Evolutionary conservation across 2,113 vertebrate genomes (phyloP), one percentile per base, ranked within the genome.

Genomic region (Sturnus vulgaris): DNA sequence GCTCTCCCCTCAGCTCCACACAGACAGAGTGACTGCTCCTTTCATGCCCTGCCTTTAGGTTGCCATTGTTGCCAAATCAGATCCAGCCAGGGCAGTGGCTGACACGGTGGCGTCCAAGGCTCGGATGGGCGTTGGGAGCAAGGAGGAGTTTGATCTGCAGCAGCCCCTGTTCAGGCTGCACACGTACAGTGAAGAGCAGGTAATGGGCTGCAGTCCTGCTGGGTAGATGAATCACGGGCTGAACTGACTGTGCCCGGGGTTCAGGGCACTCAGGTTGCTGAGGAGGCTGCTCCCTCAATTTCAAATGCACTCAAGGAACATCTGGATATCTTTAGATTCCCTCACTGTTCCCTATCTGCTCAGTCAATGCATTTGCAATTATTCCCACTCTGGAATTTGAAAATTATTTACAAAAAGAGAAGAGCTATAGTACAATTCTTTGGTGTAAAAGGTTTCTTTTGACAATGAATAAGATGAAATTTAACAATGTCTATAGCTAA

Each of bases 121-220:
- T n/a, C 98, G 96, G 23, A 95, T 96, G 72, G 94, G 94, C 53
- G 37, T 97, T 66, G 97, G 97, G 16, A 40, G 16, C 55, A 92
- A 86, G 10, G 88, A 98, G 9, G 98, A 99, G 92, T 97, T 97
- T 87, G 92, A 97, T 71, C 98, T 98, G 75, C 99, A 98, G 49
- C 99, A 97, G 96, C 99, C 99, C 10, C 98, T 99, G 53, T 99
- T 98, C 97, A 68, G 95, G 50, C 40, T 99, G 78, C 98, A 98
- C 89, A 99, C 99, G 0, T 99, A 98, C 97, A 99, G 86, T 31
- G 98, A 99, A 28, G 97, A 97, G 83, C 99, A 99, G 99, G 99
- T 99, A 96, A 92, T 11, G 86, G 42, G 28, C 61, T 56, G 44
- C 2, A 3, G 0, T 23, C 2, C 1, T 12, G 13, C 39, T 6